Evolutionary conservation across 2,113 vertebrate species (phyloP).

Genomic region (Globicephala melas): DNA sequence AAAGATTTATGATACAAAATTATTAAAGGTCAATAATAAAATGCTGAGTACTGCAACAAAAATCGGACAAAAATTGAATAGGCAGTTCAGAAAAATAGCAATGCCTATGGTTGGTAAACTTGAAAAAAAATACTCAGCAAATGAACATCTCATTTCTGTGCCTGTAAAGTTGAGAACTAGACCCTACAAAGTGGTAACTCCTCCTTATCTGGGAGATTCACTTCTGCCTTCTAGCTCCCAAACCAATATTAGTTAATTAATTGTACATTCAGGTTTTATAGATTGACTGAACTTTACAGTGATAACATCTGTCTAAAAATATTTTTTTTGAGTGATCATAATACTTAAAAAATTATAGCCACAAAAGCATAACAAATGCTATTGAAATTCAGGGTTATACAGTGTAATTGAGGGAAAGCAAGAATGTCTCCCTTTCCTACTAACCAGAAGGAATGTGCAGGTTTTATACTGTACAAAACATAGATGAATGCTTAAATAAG

Average conservation of each 20-base stretch:
- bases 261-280: background rate
- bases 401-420: background rate
- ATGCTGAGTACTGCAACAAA: background rate
- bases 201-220: background rate
- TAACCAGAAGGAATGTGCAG: background rate
- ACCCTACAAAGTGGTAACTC: background rate
- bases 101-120: background rate
- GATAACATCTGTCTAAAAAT: background rate
- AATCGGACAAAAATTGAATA: background rate
- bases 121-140: background rate
- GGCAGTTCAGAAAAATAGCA: background rate
- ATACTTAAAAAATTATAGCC: background rate
- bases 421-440: background rate
- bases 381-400: background rate
- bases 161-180: background rate
- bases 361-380: background rate
- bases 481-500: background rate
- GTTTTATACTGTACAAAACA: background rate
- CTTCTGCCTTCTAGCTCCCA: background rate
- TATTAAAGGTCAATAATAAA: background rate
- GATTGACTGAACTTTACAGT: background rate
- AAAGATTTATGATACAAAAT: background rate
- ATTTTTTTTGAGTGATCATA: background rate
- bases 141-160: background rate
- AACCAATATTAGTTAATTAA: background rate